Evolutionary conservation across 2,113 vertebrate species (phyloP).

Genomic region (Pampusana beccarii): DNA sequence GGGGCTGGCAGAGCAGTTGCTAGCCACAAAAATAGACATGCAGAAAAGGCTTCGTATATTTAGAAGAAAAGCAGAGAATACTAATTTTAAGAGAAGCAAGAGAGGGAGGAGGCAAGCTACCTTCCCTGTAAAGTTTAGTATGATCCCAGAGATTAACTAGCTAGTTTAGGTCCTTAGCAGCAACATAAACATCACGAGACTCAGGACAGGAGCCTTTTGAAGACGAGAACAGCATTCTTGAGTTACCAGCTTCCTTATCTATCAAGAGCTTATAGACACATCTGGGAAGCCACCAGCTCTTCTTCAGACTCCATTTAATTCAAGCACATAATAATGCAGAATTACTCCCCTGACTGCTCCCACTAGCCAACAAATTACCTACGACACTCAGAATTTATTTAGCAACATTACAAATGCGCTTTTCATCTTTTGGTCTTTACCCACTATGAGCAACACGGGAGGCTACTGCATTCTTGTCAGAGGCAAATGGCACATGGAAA

Average conservation of each 20-base stretch:
- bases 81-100: background rate
- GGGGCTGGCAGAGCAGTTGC: background rate
- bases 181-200: background rate
- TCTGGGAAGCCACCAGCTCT: background rate
- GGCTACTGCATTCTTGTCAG: background rate
- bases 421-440: background rate
- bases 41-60: background rate
- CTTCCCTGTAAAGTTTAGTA: background rate
- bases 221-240: background rate
- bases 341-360: background rate
- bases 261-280: background rate
- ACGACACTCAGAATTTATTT: background rate
- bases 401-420: background rate
- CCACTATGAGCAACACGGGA: background rate
- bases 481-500: background rate
- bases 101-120: background rate
- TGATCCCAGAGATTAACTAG: background rate
- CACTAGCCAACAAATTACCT: background rate
- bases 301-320: background rate
- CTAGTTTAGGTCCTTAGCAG: background rate
- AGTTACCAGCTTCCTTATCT: background rate
- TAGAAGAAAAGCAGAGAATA: background rate
- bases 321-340: background rate
- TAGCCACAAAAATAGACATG: background rate
- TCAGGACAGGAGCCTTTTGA: background rate